Percentiles rank a stretch among this genome's conserved stretches.
phyloP scores from a whole-genome alignment of 2,888 invertebrate species.

The Notodonta dromedarius region DNA sequence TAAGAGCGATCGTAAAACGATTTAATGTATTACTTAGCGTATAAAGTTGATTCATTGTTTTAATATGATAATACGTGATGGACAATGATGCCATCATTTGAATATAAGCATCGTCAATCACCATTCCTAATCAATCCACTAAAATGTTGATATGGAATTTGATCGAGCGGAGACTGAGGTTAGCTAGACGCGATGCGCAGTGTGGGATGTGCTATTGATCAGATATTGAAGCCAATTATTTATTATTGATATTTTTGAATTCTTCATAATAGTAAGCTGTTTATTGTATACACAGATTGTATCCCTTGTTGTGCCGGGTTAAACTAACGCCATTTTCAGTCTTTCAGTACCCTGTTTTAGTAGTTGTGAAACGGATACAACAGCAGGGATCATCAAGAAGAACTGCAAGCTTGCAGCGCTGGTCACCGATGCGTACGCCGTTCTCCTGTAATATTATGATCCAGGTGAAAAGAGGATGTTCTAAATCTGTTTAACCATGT shows the following conservation, averaged over 20 bases:
- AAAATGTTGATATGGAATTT: conserved; percentile 16
- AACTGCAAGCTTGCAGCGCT: too few relatives aligned
- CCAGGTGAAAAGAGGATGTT: too few relatives aligned
- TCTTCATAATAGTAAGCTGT: neutral
- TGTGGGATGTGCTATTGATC: neutral
- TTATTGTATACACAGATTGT: too few relatives aligned
- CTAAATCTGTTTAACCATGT: too few relatives aligned
- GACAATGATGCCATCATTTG: conserved; percentile 38
- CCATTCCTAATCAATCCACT: conserved; percentile 34
- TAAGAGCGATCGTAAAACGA: conserved; percentile 34
- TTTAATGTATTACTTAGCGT: conserved; percentile 38
- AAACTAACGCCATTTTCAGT: too few relatives aligned
- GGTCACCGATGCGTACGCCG: too few relatives aligned
- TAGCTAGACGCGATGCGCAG: neutral
- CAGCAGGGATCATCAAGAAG: too few relatives aligned
- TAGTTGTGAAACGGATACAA: too few relatives aligned
- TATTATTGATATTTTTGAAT: neutral
- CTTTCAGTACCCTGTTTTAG: too few relatives aligned
- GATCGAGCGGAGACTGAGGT: neutral
- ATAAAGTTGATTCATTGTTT: conserved; percentile 44
- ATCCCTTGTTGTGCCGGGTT: too few relatives aligned
- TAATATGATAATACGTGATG: conserved; percentile 38
- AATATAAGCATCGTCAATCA: conserved; percentile 40
- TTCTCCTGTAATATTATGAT: too few relatives aligned
- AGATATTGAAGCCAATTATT: neutral